Conservation (phyloP, 2,113 vertebrate species). For the Orientallactaga bullata region DNA sequence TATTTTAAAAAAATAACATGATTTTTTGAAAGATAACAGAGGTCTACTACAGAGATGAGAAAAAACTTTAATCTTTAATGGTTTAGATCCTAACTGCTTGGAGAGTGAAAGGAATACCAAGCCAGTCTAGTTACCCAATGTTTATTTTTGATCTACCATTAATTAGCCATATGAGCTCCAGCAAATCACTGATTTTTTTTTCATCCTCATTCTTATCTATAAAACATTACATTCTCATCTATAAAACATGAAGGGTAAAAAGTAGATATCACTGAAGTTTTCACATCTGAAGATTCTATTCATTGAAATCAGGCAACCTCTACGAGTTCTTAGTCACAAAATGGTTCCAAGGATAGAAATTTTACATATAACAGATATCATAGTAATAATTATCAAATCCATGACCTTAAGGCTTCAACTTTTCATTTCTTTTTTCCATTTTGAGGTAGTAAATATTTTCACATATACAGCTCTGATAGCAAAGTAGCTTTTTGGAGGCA, state of each 20-base stretch:
- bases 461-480: not conserved
- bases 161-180: slow-evolving; percentile 11
- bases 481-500: slow-evolving; percentile 45
- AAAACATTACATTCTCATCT: slow-evolving; percentile 55
- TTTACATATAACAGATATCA: not conserved
- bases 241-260: slow-evolving; percentile 58
- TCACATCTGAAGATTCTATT: slow-evolving; percentile 45
- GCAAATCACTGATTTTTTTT: slow-evolving; percentile 16
- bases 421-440: slow-evolving; percentile 5
- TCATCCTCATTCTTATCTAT: slow-evolving; percentile 11
- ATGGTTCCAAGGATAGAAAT: not conserved
- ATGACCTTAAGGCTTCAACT: not conserved
- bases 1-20: too few relatives aligned
- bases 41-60: not conserved
- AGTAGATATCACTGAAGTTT: not conserved
- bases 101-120: not conserved
- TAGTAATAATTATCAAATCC: not conserved
- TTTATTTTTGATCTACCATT: not conserved
- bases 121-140: not conserved
- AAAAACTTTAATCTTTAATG: not conserved
- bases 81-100: slow-evolving; percentile 26
- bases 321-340: slow-evolving; percentile 24
- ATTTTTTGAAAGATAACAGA: slow-evolving; percentile 19
- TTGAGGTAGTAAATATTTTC: slow-evolving; percentile 34
- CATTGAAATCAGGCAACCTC: not conserved